A percentile compares a stretch with the other conserved stretches of the same genome.
These are phyloP conservation scores for Phyto melanocephala DNA, from an alignment of 2,888 invertebrate species.

Conservation along the genomic window DNA sequence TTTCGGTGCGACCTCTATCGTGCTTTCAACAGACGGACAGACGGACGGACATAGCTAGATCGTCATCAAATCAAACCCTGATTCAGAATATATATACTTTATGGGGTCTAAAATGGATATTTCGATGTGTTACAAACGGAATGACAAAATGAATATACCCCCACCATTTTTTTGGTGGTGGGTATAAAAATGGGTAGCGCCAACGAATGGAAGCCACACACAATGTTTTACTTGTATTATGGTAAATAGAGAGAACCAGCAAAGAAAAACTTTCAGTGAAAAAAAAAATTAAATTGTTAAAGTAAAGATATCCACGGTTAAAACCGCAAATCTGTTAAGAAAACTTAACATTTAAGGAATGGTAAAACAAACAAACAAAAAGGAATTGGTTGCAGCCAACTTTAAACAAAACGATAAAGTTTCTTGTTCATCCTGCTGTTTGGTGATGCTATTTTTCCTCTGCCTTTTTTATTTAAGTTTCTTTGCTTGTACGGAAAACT, in stretches of 20 bases:
- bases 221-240: not conserved
- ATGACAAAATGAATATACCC: too few relatives aligned
- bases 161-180: too few relatives aligned
- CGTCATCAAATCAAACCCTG: too few relatives aligned
- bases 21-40: too few relatives aligned
- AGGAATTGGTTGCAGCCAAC: conserved; percentile 27
- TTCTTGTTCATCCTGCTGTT: conserved; percentile 39
- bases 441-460: not conserved
- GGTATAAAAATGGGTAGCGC: too few relatives aligned
- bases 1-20: too few relatives aligned
- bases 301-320: conserved; percentile 32
- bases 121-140: too few relatives aligned
- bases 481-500: conserved; percentile 6
- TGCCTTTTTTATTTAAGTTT: not conserved
- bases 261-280: not conserved
- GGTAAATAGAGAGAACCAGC: not conserved
- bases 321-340: conserved; percentile 47
- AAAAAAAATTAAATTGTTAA: not conserved
- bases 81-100: too few relatives aligned
- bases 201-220: not conserved
- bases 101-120: too few relatives aligned
- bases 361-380: not conserved
- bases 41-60: too few relatives aligned
- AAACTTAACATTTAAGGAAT: conserved; percentile 11
- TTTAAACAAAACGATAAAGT: conserved; percentile 52